Conservation (phyloP, 2,888 invertebrate genomes). For the Amblyteles armatorius region DNA sequence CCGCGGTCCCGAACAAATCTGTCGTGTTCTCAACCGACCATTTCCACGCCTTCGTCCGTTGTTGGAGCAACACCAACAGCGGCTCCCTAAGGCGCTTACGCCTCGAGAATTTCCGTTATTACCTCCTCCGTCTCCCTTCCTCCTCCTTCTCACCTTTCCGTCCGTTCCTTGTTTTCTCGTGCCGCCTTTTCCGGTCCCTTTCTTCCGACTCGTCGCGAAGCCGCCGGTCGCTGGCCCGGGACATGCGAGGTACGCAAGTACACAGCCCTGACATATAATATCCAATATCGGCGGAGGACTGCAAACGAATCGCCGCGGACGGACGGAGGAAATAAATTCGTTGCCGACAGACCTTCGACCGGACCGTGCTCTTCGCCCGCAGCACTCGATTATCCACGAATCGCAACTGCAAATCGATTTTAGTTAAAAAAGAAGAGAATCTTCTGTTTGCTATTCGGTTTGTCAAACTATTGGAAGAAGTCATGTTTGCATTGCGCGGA, state of each 20-base stretch:
- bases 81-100: constrained; percentile 60
- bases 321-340: neutral
- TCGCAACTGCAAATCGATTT: neutral
- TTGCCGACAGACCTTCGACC: neutral
- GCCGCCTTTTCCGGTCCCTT: constrained; percentile 14
- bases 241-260: constrained; percentile 46
- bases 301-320: neutral
- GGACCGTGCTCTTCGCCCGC: neutral
- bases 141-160: neutral
- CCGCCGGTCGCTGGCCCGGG: constrained; percentile 14
- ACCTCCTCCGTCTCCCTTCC: constrained; percentile 51
- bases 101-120: constrained; percentile 65
- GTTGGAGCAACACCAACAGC: constrained; percentile 44
- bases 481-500: too few species aligned
- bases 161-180: constrained; percentile 27
- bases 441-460: too few species aligned
- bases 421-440: too few species aligned
- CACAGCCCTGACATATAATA: constrained; percentile 23
- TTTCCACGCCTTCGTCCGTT: constrained; percentile 55
- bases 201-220: constrained; percentile 46
- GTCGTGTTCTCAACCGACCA: constrained; percentile 52
- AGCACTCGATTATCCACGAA: constrained; percentile 1
- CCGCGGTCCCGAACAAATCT: constrained; percentile 38
- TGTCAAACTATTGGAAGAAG: too few species aligned
- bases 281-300: constrained; percentile 33